A percentile compares a stretch with the other conserved stretches of the same genome.
phyloP scores from a whole-genome alignment of 2,113 vertebrate species.

The Hydropotes inermis region DNA sequence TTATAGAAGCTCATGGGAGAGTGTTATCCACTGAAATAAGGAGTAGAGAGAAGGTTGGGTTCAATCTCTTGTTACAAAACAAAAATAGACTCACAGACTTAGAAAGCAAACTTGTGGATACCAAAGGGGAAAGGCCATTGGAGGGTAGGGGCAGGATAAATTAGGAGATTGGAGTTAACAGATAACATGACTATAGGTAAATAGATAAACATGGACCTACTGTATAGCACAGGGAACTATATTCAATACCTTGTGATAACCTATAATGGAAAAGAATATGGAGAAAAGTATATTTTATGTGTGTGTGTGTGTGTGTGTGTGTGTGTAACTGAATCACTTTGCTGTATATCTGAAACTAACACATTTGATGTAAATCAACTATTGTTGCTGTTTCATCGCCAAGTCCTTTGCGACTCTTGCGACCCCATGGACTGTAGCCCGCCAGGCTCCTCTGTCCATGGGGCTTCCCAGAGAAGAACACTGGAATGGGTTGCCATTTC shows the following conservation, averaged over 20 bases:
- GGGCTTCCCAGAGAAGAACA: background rate
- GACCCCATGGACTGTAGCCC: background rate
- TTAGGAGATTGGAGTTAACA: background rate
- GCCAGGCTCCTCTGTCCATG: background rate
- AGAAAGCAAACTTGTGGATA: background rate
- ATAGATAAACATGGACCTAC: background rate
- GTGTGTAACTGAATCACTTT: background rate
- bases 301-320: background rate
- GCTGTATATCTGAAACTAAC: background rate
- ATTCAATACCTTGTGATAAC: background rate
- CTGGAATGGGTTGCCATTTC: background rate
- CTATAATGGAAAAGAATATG: background rate
- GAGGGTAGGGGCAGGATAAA: background rate
- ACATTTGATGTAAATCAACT: background rate
- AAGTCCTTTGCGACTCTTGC: background rate
- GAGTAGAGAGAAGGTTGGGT: background rate
- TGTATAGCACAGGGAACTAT: background rate
- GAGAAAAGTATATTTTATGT: background rate
- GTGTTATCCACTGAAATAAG: background rate
- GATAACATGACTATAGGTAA: background rate
- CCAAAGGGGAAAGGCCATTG: background rate
- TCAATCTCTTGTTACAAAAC: background rate
- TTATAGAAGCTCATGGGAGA: background rate
- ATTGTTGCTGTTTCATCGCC: background rate
- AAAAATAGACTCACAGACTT: background rate